These are phyloP conservation scores for Brenthis daphne DNA, from an alignment of 2,888 invertebrate genomes.

Conservation along the genomic window DNA sequence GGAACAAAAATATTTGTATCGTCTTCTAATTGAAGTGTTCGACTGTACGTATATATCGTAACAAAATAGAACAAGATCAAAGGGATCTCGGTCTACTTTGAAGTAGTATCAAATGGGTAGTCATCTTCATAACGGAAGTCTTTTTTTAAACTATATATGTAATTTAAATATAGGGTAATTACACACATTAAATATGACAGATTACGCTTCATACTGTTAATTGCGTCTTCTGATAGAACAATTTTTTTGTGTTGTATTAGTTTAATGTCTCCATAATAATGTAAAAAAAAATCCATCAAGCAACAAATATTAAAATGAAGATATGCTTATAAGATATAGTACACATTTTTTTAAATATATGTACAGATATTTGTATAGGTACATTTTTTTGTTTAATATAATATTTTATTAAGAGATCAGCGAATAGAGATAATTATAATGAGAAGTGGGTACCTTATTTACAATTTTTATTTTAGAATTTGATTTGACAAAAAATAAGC, in stretches of 20 bases:
- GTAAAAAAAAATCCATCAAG: too few relatives aligned
- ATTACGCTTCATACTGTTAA: neutral
- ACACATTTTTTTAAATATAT: too few relatives aligned
- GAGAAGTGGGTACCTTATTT: too few relatives aligned
- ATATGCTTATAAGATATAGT: too few relatives aligned
- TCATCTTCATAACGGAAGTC: slow-evolving; percentile 50
- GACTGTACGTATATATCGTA: slow-evolving; percentile 54
- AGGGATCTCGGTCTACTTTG: slow-evolving; percentile 64
- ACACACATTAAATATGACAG: slow-evolving; percentile 3
- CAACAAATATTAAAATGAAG: too few relatives aligned
- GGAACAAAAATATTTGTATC: slow-evolving; percentile 58
- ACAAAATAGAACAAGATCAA: slow-evolving; percentile 70
- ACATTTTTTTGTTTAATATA: too few relatives aligned
- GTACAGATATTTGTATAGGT: too few relatives aligned
- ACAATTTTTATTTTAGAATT: too few relatives aligned
- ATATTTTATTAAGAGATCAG: too few relatives aligned
- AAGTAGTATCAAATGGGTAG: slow-evolving; percentile 57
- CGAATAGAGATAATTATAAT: too few relatives aligned
- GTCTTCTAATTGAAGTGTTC: slow-evolving; percentile 64
- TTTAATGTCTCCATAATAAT: too few relatives aligned
- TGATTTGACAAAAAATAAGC: too few relatives aligned
- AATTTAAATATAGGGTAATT: slow-evolving; percentile 19
- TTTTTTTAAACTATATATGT: slow-evolving; percentile 32
- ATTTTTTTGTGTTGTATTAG: neutral
- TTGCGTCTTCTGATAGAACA: neutral